Conservation (phyloP, 2,888 invertebrate species). For the Diadegma fenestrale region DNA sequence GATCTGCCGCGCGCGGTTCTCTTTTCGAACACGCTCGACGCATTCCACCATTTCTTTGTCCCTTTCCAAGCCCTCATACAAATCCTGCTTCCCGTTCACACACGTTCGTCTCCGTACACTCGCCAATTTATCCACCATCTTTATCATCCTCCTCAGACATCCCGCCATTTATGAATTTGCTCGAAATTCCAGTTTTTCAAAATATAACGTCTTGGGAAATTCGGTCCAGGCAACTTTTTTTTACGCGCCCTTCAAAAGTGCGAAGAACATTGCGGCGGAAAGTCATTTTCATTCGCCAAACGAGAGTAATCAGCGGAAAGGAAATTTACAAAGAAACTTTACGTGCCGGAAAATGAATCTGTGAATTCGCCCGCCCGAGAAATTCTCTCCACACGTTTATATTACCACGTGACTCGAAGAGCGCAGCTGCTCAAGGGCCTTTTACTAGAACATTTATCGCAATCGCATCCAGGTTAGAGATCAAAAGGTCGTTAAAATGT, state of each 20-base stretch:
- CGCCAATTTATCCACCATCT: not conserved
- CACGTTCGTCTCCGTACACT: conserved; percentile 28
- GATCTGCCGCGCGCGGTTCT: conserved; percentile 58
- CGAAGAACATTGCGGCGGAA: not conserved
- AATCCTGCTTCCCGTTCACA: conserved; percentile 39
- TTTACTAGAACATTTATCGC: conserved; percentile 7
- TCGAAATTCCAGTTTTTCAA: not conserved
- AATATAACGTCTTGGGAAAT: not conserved
- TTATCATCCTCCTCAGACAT: not conserved
- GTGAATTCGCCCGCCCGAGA: not conserved
- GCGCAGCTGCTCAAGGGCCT: not conserved
- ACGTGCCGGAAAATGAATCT: not conserved
- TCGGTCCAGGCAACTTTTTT: not conserved
- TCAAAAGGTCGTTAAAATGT: conserved; percentile 20
- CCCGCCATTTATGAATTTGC: not conserved
- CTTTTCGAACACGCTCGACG: conserved; percentile 76
- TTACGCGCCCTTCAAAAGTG: not conserved
- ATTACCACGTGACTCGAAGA: not conserved
- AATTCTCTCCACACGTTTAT: not conserved
- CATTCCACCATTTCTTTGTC: conserved; percentile 82
- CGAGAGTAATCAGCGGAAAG: not conserved
- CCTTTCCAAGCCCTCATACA: conserved; percentile 64
- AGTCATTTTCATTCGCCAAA: not conserved
- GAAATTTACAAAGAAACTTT: too few relatives aligned
- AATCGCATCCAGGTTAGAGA: conserved; percentile 10